Evolutionary conservation across 2,888 invertebrate species (phyloP), one percentile per base, ranked within the genome.

Genomic region (Andrena praecox): DNA sequence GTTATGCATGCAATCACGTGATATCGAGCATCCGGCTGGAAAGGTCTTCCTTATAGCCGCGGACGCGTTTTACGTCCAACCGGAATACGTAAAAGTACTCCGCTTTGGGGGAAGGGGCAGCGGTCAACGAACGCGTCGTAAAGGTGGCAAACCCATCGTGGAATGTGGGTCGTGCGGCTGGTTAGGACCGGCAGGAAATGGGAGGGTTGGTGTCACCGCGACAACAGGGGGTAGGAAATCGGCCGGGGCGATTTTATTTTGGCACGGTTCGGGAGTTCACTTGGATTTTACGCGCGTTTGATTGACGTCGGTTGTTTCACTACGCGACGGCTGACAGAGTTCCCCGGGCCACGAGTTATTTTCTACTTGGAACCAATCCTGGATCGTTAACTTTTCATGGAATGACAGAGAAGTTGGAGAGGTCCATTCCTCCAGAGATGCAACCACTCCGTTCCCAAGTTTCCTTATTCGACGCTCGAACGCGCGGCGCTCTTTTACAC

Each of bases 311-410:
- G 48, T 27, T n/a, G 35, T 48, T 59, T 24, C 64, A 35, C 52
- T 1, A 33, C 1, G 48, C 64, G 63, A 64, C 48, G 5, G 35
- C 12, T 29, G 48, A 48, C 5, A 29, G 35, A 27, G 31, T 6
- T 48, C 10, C 20, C 12, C 54, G 2, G 48, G 20, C 12, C 16
- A 20, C 2, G 10, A 8, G 33, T 50, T 42, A 54, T 69, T 50
- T 29, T 35, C 50, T 7, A 6, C n/a, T 48, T 54, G 7, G 33
- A n/a, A 33, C 54, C 27, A 20, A 42, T 52, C 64, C 20, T 2
- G 42, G 63, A 69, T 66, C 71, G 77, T 82, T 81, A 74, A 77
- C 24, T 54, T 83, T 77, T 81, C 73, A 82, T 67, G 74, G 77
- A 74, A 82, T 82, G 75, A 80, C 48, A 66, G 69, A 82, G 69